Evolutionary conservation across 2,888 invertebrate species (phyloP).

Genomic region (Chironomus riparius): DNA sequence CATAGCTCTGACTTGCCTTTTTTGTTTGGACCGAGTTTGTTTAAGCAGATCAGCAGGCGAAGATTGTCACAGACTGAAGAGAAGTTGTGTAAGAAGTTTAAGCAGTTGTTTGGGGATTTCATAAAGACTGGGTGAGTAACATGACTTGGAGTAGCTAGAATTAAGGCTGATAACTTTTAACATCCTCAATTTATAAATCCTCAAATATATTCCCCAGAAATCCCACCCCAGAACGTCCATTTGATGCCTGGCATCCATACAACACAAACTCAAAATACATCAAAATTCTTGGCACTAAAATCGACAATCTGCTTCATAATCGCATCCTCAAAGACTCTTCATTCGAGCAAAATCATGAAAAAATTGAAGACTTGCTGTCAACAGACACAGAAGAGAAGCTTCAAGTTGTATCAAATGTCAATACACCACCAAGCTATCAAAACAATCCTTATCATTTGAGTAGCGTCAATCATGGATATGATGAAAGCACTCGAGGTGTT

Average conservation of each 20-base stretch:
- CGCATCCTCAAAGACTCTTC: conserved; percentile 38
- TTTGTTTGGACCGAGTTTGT: conserved; percentile 55
- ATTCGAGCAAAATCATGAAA: conserved; percentile 34
- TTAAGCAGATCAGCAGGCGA: conserved; percentile 56
- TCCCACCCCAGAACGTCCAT: conserved; percentile 47
- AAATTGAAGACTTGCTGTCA: conserved; percentile 36
- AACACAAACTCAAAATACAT: conserved; percentile 38
- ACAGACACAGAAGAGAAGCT: conserved; percentile 27
- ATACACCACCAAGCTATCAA: background rate
- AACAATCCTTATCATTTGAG: conserved; percentile 23
- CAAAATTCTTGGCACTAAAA: conserved; percentile 35
- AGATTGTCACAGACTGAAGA: conserved; percentile 53
- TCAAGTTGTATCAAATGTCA: conserved; percentile 9
- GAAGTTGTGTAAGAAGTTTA: conserved; percentile 46
- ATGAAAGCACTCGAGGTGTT: background rate
- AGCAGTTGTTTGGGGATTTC: conserved; percentile 46
- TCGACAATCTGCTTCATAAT: conserved; percentile 29
- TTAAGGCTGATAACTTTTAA: too few species aligned
- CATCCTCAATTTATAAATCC: too few species aligned
- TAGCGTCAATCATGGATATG: conserved; percentile 11
- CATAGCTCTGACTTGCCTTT: conserved; percentile 59
- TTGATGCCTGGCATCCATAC: conserved; percentile 53
- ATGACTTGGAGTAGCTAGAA: background rate
- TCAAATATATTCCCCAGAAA: conserved; percentile 39
- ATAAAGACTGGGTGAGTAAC: conserved; percentile 45